Evolutionary conservation across 1,140 invertebrate genomes (phyloP).

Genomic region (Sycobia sp.): DNA sequence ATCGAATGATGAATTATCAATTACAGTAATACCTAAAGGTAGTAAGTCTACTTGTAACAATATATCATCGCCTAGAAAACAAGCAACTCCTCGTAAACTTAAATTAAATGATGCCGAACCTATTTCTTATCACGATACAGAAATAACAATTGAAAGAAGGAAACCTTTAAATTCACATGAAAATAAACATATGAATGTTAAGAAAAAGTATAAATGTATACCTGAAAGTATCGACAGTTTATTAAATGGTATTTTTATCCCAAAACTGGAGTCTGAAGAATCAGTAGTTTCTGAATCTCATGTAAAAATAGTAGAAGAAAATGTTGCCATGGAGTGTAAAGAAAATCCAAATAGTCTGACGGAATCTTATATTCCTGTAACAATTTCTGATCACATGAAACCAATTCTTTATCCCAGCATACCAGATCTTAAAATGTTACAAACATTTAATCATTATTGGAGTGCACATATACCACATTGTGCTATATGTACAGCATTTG

Average conservation of each 20-base stretch:
- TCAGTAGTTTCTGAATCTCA: constrained; percentile 7
- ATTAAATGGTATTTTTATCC: constrained; percentile 15
- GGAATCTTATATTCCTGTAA: neutral
- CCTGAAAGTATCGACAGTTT: constrained; percentile 9
- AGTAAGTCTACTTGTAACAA: neutral
- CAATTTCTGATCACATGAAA: constrained; percentile 51
- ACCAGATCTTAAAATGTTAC: constrained; percentile 44
- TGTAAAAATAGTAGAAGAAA: constrained; percentile 3
- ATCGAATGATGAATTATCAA: constrained; percentile 12
- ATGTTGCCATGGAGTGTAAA: neutral
- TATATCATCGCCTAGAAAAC: constrained; percentile 19
- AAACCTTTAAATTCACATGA: constrained; percentile 7
- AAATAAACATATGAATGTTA: constrained; percentile 1
- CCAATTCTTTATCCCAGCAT: constrained; percentile 51
- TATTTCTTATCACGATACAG: neutral
- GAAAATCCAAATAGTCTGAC: neutral
- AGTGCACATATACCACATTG: constrained; percentile 56
- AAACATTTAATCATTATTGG: constrained; percentile 58
- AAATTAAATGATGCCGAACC: constrained; percentile 9
- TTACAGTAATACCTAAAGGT: constrained; percentile 24
- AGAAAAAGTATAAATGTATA: constrained; percentile 14
- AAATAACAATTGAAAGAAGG: constrained; percentile 9
- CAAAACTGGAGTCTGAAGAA: constrained; percentile 22
- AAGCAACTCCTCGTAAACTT: constrained; percentile 26
- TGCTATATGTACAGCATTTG: constrained; percentile 53